Conservation (phyloP, 2,888 invertebrate species). For the Eupithecia exiguata region DNA sequence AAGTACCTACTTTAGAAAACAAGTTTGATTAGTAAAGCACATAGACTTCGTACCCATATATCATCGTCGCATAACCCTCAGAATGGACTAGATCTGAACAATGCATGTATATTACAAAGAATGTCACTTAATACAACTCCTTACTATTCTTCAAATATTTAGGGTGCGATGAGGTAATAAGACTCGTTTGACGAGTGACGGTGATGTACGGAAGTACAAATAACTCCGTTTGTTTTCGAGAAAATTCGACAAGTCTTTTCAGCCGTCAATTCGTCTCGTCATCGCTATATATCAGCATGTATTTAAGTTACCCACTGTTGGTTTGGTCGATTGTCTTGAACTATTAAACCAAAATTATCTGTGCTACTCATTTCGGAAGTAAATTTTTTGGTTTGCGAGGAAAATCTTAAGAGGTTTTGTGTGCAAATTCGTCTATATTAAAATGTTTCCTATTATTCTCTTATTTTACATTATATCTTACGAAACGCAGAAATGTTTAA, state of each 20-base stretch:
- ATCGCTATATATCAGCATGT: too few species aligned
- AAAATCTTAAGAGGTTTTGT: not conserved
- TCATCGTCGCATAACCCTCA: not conserved
- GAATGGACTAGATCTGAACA: not conserved
- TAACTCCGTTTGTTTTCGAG: slow-evolving; percentile 1
- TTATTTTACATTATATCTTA: too few species aligned
- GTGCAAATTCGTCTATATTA: not conserved
- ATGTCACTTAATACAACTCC: not conserved
- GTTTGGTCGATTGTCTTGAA: too few species aligned
- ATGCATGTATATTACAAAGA: not conserved
- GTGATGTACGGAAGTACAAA: not conserved
- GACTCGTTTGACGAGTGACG: slow-evolving; percentile 8
- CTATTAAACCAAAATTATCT: too few species aligned
- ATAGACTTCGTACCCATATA: not conserved
- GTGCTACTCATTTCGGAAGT: not conserved
- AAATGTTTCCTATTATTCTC: not conserved
- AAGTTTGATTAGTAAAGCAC: not conserved
- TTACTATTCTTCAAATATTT: not conserved
- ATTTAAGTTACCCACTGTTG: not conserved
- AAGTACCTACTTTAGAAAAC: not conserved
- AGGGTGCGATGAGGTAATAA: slow-evolving; percentile 6
- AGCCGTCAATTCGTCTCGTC: not conserved
- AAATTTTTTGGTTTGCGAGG: not conserved
- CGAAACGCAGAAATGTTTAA: too few species aligned
- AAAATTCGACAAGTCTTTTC: not conserved